phyloP scores from a whole-genome alignment of 1,140 invertebrate species.

The Rhagoletis pomonella region DNA sequence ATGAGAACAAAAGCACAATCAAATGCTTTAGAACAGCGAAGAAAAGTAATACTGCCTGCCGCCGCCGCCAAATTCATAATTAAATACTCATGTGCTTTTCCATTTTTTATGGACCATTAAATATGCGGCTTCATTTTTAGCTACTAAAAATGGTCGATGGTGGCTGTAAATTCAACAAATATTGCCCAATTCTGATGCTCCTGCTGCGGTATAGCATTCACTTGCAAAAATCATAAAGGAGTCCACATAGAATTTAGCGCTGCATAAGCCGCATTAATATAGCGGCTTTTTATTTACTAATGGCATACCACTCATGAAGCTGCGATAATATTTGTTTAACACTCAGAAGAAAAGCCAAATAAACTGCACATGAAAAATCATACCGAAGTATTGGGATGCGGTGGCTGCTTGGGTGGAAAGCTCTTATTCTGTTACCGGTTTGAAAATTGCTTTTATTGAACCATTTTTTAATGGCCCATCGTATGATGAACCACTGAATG shows the following conservation, averaged over 20 bases:
- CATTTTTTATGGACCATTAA: background rate
- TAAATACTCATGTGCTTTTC: background rate
- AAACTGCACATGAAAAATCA: no score
- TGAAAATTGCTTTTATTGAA: no score
- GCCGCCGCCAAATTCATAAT: background rate
- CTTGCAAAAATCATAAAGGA: background rate
- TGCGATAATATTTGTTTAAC: no score
- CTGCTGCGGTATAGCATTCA: background rate
- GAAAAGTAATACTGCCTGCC: background rate
- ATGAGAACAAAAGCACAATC: background rate
- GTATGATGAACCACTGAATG: no score
- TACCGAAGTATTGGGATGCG: no score
- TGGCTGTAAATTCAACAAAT: background rate
- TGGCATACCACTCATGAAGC: no score
- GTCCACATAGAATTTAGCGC: background rate
- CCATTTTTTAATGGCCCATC: no score
- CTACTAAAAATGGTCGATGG: background rate
- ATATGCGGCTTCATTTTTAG: background rate
- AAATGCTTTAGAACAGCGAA: background rate
- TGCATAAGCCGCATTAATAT: background rate
- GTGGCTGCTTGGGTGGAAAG: no score
- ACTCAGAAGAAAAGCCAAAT: no score
- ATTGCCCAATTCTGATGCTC: background rate
- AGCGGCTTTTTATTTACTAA: background rate
- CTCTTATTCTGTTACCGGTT: no score